Conservation (phyloP, 2,113 vertebrate species). For the Cynocephalus volans region DNA sequence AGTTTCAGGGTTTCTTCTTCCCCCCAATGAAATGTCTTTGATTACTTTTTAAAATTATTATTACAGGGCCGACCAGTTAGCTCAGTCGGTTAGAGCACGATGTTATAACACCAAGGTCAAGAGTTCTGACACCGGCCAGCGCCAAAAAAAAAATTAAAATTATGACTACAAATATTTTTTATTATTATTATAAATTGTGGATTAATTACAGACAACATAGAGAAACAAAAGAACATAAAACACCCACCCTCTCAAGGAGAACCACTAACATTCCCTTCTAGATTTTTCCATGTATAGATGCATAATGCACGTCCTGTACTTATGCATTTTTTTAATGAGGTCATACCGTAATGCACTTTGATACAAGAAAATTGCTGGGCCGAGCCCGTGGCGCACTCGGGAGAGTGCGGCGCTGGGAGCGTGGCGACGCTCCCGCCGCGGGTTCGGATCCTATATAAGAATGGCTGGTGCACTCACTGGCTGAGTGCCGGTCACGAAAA, state of each 20-base stretch:
- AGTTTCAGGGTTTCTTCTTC: not conserved
- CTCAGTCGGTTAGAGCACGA: too few species aligned
- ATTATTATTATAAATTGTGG: not conserved
- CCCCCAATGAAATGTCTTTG: not conserved
- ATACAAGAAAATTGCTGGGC: too few species aligned
- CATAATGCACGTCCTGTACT: not conserved
- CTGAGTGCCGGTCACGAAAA: too few species aligned
- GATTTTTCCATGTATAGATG: not conserved
- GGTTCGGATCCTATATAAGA: too few species aligned
- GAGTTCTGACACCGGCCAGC: too few species aligned
- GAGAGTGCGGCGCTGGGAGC: too few species aligned
- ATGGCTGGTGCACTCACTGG: too few species aligned
- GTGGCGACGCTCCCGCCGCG: too few species aligned
- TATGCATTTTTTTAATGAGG: slow-evolving; percentile 5
- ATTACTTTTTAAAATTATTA: not conserved
- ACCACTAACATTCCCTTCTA: not conserved
- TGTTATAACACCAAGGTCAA: too few species aligned
- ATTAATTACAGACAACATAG: not conserved
- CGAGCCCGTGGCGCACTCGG: too few species aligned
- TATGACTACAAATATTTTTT: not conserved
- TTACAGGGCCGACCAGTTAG: not conserved
- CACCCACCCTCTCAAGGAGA: not conserved
- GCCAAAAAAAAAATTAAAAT: too few species aligned
- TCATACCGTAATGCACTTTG: not conserved
- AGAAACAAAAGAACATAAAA: not conserved